Evolutionary conservation across 2,888 invertebrate genomes (phyloP), one percentile per base, ranked within the genome.

Genomic region (Pandemis cinnamomeana): DNA sequence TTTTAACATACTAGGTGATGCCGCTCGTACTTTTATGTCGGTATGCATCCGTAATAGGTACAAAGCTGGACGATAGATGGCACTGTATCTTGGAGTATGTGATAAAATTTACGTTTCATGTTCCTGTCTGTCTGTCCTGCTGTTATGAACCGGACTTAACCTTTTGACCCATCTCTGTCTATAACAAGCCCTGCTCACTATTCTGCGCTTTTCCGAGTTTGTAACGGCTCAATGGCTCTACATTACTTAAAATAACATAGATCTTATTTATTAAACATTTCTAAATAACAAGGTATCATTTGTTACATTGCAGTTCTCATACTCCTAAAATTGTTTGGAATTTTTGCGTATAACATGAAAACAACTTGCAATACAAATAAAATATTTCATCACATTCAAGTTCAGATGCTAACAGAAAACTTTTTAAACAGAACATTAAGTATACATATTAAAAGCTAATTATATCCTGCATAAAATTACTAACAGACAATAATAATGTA

Each of bases 281-380:
- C 27, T 36, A 36, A 36, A 36, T 36, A 36, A 36, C 3, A 36
- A 36, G 27, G 27, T 36, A 0, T 2, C 27, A 46, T 46, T 46
- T 7, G 44, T 44, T 44, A 44, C 11, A 11, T 20, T 20, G 7
- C 55, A 27, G 3, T 5, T 27, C 2, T 8, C 27, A 10, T 4
- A 27, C 27, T 11, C 27, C 58, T 5, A 58, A 5, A 58, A 58
- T 7, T 27, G 58, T 27, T 58, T 58, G 27, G 4, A 58, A 3
- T 27, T 27, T 10, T 58, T 58, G 11, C n/a, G n/a, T 5, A 58
- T 1, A 27, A 20, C 8, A 58, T 58, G 10, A 5, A 7, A 53
- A 67, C 63, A 48, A 64, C 63, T 41, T 15, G 73, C 64, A 73
- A 73, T 53, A 69, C 48, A 69, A 73, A 73, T 51, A 66, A 66